These are phyloP conservation scores for Ophion slaviceki DNA, from an alignment of 2,888 invertebrate species.

Conservation along the genomic window DNA sequence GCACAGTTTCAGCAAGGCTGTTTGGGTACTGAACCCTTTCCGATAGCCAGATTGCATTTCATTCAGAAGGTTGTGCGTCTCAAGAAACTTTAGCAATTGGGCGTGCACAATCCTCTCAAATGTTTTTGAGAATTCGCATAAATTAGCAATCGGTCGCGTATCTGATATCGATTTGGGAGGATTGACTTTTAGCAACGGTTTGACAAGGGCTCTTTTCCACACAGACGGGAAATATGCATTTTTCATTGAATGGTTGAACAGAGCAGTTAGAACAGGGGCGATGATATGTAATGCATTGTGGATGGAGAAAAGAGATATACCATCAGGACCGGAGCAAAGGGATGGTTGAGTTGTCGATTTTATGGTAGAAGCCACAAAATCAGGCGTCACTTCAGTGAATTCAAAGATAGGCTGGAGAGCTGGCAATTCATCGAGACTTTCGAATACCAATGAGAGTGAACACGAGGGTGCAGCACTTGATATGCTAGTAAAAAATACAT, in stretches of 20 bases:
- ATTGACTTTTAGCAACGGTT: background rate
- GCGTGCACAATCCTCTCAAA: background rate
- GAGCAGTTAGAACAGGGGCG: background rate
- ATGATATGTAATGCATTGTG: background rate
- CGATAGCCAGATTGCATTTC: no score
- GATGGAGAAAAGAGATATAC: background rate
- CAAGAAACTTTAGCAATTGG: background rate
- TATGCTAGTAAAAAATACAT: background rate
- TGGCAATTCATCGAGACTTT: no score
- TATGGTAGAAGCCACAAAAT: background rate
- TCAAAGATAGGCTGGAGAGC: background rate
- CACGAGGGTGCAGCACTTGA: background rate
- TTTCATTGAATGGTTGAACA: constrained; percentile 10
- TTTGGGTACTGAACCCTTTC: no score
- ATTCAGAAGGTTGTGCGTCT: no score
- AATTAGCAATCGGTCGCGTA: constrained; percentile 9
- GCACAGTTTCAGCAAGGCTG: no score
- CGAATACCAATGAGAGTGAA: background rate
- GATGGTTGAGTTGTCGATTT: background rate
- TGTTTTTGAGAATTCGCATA: background rate
- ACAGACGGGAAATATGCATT: background rate
- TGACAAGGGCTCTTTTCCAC: constrained; percentile 9
- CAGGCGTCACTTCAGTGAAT: background rate
- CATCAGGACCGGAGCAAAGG: background rate
- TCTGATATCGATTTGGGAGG: background rate